Percentiles rank a stretch among this genome's conserved stretches.
These are phyloP conservation scores for Anguilla anguilla DNA, from an alignment of 2,797 vertebrate species.

Conservation along the genomic window DNA sequence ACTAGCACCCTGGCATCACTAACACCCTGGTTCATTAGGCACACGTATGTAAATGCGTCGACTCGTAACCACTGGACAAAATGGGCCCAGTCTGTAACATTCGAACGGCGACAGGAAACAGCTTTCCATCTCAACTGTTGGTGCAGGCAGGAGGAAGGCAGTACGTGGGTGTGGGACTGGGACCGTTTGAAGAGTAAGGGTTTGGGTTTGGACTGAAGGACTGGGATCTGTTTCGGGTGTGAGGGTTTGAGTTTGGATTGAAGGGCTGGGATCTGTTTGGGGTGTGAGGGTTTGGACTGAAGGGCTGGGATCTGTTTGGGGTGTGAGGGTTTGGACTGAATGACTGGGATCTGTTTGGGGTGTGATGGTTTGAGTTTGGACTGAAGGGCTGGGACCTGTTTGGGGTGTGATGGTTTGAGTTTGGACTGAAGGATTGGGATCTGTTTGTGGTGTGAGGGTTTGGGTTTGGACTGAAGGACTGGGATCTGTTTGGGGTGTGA, in stretches of 20 bases:
- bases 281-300: conserved; percentile 23
- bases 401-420: no score
- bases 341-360: no score
- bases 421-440: no score
- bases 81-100: conserved; percentile 59
- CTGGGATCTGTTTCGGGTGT: conserved; percentile 27
- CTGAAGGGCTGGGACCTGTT: no score
- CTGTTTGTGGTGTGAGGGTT: no score
- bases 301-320: conserved; percentile 37
- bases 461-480: conserved; percentile 39
- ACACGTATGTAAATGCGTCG: conserved; percentile 54
- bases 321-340: no score
- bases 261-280: conserved; percentile 42
- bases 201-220: conserved; percentile 35
- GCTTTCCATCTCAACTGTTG: conserved; percentile 59
- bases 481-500: conserved; percentile 20
- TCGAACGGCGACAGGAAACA: conserved; percentile 44
- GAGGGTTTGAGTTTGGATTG: neutral
- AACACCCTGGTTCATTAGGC: conserved; percentile 57
- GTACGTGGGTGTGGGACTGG: conserved; percentile 46
- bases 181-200: no score
- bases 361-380: no score
- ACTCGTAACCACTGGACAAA: conserved; percentile 63
- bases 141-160: conserved; percentile 56
- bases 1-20: no score